phyloP scores from a whole-genome alignment of 2,888 invertebrate genomes.

The Azorinus chamasolen region DNA sequence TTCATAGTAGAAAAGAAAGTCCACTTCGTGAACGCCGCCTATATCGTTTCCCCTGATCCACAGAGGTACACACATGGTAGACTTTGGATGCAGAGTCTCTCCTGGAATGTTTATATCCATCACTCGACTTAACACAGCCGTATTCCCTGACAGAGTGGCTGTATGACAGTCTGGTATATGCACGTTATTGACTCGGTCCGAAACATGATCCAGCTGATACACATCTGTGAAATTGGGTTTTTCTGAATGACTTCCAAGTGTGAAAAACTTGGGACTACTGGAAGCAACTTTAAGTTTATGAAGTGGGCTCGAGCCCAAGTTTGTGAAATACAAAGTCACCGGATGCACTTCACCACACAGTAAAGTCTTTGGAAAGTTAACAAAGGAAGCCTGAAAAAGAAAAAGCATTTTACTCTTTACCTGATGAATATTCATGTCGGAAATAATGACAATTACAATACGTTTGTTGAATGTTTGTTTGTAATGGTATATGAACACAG shows the following conservation, averaged over 20 bases:
- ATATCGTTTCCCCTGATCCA: conserved; percentile 91
- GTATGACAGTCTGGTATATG: background rate
- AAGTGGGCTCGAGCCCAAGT: conserved; percentile 88
- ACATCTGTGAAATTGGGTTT: conserved; percentile 76
- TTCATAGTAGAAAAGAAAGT: conserved; percentile 92
- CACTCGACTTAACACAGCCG: conserved; percentile 64
- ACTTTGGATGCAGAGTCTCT: conserved; percentile 87
- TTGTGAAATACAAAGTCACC: conserved; percentile 90
- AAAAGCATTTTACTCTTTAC: too few species aligned
- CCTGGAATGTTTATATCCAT: conserved; percentile 79
- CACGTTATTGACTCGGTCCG: background rate
- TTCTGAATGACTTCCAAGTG: conserved; percentile 86
- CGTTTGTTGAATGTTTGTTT: too few species aligned
- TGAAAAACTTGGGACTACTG: conserved; percentile 90
- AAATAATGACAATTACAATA: too few species aligned
- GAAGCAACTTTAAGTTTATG: conserved; percentile 88
- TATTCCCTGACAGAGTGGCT: conserved; percentile 7
- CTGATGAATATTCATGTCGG: too few species aligned
- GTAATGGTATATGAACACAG: too few species aligned
- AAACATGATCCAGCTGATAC: conserved; percentile 60
- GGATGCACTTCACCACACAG: conserved; percentile 92
- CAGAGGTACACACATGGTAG: conserved; percentile 88
- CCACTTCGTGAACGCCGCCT: conserved; percentile 89
- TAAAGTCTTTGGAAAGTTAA: conserved; percentile 90
- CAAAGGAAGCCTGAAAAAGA: conserved; percentile 90